Evolutionary conservation across 2,888 invertebrate genomes (phyloP).

Genomic region (Osedax frankpressi): DNA sequence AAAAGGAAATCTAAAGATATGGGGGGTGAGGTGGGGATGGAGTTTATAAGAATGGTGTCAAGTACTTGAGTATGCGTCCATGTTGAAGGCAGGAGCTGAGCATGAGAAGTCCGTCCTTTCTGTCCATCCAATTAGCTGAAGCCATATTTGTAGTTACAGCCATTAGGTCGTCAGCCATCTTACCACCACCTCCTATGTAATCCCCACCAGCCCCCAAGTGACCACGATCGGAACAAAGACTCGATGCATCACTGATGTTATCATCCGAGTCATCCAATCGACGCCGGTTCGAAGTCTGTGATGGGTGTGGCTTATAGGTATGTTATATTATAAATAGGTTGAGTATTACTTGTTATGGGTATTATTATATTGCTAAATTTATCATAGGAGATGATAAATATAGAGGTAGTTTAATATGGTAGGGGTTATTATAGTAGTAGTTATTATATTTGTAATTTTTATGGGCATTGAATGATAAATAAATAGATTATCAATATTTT

Average conservation of each 20-base stretch:
- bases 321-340: too few relatives aligned
- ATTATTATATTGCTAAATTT: too few relatives aligned
- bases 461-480: too few relatives aligned
- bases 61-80: conserved; percentile 40
- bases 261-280: conserved; percentile 40
- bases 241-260: conserved; percentile 67
- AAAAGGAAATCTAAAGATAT: too few relatives aligned
- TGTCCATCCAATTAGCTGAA: conserved; percentile 68
- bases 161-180: not conserved
- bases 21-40: not conserved
- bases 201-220: not conserved
- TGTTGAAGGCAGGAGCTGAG: conserved; percentile 60
- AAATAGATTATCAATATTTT: too few relatives aligned
- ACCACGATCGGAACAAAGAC: conserved; percentile 70
- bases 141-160: conserved; percentile 18
- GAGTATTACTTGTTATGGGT: too few relatives aligned
- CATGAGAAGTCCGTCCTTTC: conserved; percentile 80
- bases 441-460: too few relatives aligned
- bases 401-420: too few relatives aligned
- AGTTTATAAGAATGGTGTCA: not conserved
- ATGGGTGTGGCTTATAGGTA: too few relatives aligned
- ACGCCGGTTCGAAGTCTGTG: too few relatives aligned
- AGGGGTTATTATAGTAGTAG: too few relatives aligned
- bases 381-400: too few relatives aligned
- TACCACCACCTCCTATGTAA: not conserved